Evolutionary conservation across 2,113 vertebrate genomes (phyloP), one percentile per base, ranked within the genome.

Genomic region (Corythornis cristatus): DNA sequence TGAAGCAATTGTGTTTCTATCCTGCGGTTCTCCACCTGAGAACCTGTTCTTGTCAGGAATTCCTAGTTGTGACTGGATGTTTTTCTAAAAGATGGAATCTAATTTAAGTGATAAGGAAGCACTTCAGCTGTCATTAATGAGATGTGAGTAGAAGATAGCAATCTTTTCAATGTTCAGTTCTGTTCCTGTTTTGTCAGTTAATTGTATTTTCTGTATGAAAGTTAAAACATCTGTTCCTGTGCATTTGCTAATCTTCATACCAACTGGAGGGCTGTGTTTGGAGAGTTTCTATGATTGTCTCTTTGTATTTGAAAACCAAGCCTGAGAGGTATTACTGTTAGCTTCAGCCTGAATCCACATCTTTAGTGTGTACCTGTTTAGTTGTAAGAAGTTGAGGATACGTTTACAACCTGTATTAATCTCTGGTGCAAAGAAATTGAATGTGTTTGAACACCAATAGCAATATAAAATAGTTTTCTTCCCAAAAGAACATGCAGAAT

Each of bases 141-240:
- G 83, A 56, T 22, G 8, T 60, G 33, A 83, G 76, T 53, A 31
- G 68, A 71, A 67, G 80, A 61, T 46, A 48, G 15, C 46, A 79
- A 9, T 54, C 50, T 73, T 16, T 29, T 91, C 43, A 10, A 43
- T 65, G n/a, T 81, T 93, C 68, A 46, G 64, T 80, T 80, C 73
- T 88, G 43, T 57, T 87, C 13, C 75, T 54, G 35, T 93, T 91
- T 91, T 92, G 60, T 80, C 51, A 86, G 80, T 50, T 86, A 88
- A 81, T 78, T 92, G 60, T 85, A 40, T 93, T 91, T 95, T 46
- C 71, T 85, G 0, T 57, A 53, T 80, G 70, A 77, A 70, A 89
- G 40, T 37, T 86, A 91, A 26, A 91, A 26, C 93, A 93, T 80
- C 91, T 94, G 93, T 74, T 95, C 54, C 51, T 89, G 37, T 21